These are phyloP conservation scores for Perca schrenkii DNA, from an alignment of 2,113 vertebrate genomes.

Conservation along the genomic window DNA sequence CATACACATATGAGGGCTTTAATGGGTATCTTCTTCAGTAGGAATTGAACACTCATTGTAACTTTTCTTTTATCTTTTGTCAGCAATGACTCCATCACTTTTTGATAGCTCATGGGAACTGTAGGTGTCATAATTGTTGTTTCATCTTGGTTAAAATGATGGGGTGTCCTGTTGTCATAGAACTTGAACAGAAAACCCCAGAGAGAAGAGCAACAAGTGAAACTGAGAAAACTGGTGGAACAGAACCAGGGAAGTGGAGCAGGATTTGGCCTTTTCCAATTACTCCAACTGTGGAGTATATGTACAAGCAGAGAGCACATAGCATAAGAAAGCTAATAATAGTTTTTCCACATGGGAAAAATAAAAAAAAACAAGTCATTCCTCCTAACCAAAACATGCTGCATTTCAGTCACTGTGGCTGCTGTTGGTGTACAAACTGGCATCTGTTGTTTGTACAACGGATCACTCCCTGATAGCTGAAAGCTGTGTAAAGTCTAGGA, in stretches of 20 bases:
- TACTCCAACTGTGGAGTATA: neutral
- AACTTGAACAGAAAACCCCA: neutral
- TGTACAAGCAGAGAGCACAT: neutral
- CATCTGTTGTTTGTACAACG: constrained; percentile 29
- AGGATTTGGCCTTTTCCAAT: neutral
- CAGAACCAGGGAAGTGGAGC: neutral
- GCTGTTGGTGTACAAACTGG: constrained; percentile 16
- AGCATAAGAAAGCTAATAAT: neutral
- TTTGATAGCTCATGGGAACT: neutral
- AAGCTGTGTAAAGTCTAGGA: constrained; percentile 33
- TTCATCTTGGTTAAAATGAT: neutral
- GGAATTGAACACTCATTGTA: neutral
- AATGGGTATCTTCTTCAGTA: neutral
- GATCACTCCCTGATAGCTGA: constrained; percentile 20
- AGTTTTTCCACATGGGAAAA: neutral
- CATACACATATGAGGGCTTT: too few relatives aligned
- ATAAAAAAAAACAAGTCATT: neutral
- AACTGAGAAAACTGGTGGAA: neutral
- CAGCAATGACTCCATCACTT: neutral
- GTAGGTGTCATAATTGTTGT: neutral
- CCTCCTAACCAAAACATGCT: neutral
- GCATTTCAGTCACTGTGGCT: constrained; percentile 5
- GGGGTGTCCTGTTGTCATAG: neutral
- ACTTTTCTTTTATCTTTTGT: neutral
- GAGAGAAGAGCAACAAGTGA: neutral